Conservation (phyloP, 2,797 vertebrate genomes). For the Girardinus metallicus region DNA sequence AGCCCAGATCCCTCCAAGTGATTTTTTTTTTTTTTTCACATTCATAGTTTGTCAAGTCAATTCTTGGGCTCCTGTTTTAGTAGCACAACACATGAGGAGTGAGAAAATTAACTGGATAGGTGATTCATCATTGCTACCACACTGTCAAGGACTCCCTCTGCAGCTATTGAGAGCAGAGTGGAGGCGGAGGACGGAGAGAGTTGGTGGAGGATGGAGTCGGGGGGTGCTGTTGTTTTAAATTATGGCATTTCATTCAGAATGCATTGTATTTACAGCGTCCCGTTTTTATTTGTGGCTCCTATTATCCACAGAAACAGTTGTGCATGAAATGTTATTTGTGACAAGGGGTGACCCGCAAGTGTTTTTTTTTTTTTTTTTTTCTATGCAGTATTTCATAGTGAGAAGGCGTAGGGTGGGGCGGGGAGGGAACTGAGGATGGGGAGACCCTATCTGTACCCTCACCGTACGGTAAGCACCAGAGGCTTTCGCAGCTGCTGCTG, state of each 20-base stretch:
- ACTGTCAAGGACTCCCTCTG: slow-evolving; percentile 99
- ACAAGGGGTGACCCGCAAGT: slow-evolving; percentile 97
- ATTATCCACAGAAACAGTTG: slow-evolving; percentile 99
- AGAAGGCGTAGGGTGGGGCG: background rate
- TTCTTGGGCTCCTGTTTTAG: slow-evolving; percentile 98
- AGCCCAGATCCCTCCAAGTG: slow-evolving; percentile 92
- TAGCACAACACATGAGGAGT: slow-evolving; percentile 98
- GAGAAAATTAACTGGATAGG: slow-evolving; percentile 99
- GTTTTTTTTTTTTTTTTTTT: slow-evolving; percentile 78
- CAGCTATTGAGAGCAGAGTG: slow-evolving; percentile 87
- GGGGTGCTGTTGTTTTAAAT: slow-evolving; percentile 89
- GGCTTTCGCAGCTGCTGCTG: slow-evolving; percentile 99
- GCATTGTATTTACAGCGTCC: slow-evolving; percentile 99
- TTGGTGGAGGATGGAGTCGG: background rate
- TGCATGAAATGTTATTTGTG: slow-evolving; percentile 99
- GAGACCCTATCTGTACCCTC: slow-evolving; percentile 70
- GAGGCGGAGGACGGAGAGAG: slow-evolving; percentile 61
- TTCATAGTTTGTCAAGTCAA: slow-evolving; percentile 98
- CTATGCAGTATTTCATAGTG: slow-evolving; percentile 88
- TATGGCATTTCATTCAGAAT: slow-evolving; percentile 99
- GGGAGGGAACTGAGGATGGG: slow-evolving; percentile 3
- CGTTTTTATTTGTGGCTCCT: slow-evolving; percentile 99
- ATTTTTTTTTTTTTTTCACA: slow-evolving; percentile 76
- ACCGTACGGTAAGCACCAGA: slow-evolving; percentile 82
- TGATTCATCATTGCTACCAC: slow-evolving; percentile 99